Conservation (phyloP, 2,113 vertebrate genomes). For the Chaetodon trifascialis region DNA sequence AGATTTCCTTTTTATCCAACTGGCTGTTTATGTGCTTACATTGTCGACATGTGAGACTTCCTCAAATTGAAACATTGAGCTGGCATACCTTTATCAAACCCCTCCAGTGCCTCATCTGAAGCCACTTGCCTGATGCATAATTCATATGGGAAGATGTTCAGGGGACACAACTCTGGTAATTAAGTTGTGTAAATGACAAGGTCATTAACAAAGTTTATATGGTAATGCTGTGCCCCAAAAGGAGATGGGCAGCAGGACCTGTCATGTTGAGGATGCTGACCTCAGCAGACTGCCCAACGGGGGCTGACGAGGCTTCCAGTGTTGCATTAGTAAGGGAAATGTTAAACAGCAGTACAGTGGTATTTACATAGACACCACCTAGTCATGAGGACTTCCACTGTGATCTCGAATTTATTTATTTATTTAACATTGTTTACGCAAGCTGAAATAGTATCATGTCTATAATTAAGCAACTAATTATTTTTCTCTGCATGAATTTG, state of each 20-base stretch:
- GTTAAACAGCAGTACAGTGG: constrained; percentile 73
- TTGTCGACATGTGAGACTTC: neutral
- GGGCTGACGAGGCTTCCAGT: constrained; percentile 75
- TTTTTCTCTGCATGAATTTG: neutral
- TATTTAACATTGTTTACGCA: constrained; percentile 11
- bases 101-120: constrained; percentile 35
- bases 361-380: constrained; percentile 68
- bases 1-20: neutral
- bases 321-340: constrained; percentile 80
- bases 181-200: constrained; percentile 83
- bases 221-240: constrained; percentile 77
- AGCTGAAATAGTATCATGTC: neutral
- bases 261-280: constrained; percentile 77
- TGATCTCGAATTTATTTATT: constrained; percentile 47
- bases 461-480: neutral
- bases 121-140: constrained; percentile 74
- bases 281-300: constrained; percentile 76
- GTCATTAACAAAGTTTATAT: constrained; percentile 85
- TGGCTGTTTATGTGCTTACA: constrained; percentile 16
- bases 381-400: constrained; percentile 32
- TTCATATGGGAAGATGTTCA: constrained; percentile 75
- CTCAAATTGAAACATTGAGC: constrained; percentile 14
- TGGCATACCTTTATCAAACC: constrained; percentile 18
- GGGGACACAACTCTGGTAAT: constrained; percentile 75
- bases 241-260: constrained; percentile 61